Evolutionary conservation across 2,888 invertebrate genomes (phyloP).

Genomic region (Andricus quercusramuli): DNA sequence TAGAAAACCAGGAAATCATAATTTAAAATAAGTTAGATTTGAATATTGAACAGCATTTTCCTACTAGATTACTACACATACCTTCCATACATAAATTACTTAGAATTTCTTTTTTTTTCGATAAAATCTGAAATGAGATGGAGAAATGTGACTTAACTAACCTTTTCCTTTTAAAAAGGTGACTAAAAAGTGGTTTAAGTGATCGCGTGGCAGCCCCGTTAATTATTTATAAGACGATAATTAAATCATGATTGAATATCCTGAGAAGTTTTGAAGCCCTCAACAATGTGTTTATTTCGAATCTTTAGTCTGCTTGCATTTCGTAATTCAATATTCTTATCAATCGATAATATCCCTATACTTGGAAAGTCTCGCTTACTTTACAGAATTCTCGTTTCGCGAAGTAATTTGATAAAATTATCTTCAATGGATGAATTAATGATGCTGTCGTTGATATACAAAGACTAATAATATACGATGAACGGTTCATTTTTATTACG

Average conservation of each 20-base stretch:
- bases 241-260: neutral
- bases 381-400: neutral
- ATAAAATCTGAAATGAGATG: no score
- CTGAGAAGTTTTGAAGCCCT: neutral
- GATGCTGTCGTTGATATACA: constrained; percentile 32
- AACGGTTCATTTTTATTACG: constrained; percentile 32
- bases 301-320: neutral
- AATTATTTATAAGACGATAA: no score
- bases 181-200: no score
- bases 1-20: no score
- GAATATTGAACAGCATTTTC: no score
- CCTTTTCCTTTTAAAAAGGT: no score
- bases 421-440: constrained; percentile 17
- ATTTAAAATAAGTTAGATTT: no score
- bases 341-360: neutral
- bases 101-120: no score
- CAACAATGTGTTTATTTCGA: neutral
- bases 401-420: constrained; percentile 32
- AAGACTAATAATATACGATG: constrained; percentile 32
- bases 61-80: no score
- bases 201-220: no score
- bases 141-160: no score
- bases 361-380: neutral
- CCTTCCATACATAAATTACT: no score
- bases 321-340: neutral